phyloP scores from a whole-genome alignment of 2,888 invertebrate species.

The Shargacucullia verbasci region DNA sequence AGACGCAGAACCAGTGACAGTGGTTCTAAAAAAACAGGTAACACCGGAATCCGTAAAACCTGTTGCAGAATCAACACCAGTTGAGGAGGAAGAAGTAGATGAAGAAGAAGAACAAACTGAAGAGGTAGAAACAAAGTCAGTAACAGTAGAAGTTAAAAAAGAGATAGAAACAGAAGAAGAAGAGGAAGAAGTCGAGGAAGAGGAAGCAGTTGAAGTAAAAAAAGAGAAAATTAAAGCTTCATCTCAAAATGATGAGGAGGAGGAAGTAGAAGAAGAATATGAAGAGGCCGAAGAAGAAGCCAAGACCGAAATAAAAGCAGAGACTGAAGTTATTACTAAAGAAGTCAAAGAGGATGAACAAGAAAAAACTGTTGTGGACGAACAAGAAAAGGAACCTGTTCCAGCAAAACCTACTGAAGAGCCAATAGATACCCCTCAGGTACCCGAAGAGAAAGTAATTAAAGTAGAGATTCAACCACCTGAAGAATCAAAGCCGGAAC shows the following conservation, averaged over 20 bases:
- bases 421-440: slow-evolving; percentile 41
- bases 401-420: slow-evolving; percentile 41
- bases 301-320: slow-evolving; percentile 22
- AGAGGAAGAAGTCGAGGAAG: slow-evolving; percentile 27
- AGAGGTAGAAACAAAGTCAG: slow-evolving; percentile 12
- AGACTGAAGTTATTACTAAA: slow-evolving; percentile 24
- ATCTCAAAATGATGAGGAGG: slow-evolving; percentile 41
- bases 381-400: slow-evolving; percentile 37
- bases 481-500: slow-evolving; percentile 41
- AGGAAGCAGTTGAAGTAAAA: slow-evolving; percentile 31
- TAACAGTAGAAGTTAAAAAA: slow-evolving; percentile 21
- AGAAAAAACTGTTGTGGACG: slow-evolving; percentile 44
- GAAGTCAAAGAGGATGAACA: slow-evolving; percentile 21
- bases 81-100: slow-evolving; percentile 28
- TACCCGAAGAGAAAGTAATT: slow-evolving; percentile 43
- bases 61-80: slow-evolving; percentile 31
- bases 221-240: slow-evolving; percentile 21
- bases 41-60: slow-evolving; percentile 37
- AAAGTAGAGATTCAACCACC: slow-evolving; percentile 40
- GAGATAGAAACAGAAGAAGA: slow-evolving; percentile 27
- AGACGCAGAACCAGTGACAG: slow-evolving; percentile 60
- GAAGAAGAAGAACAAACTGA: slow-evolving; percentile 19
- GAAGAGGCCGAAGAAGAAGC: slow-evolving; percentile 41
- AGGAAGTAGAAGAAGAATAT: slow-evolving; percentile 58
- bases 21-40: slow-evolving; percentile 58